A percentile compares a stretch with the other conserved stretches of the same genome.
Evolutionary conservation across 2,888 invertebrate species (phyloP).

Genomic region (Eupeodes luniger): DNA sequence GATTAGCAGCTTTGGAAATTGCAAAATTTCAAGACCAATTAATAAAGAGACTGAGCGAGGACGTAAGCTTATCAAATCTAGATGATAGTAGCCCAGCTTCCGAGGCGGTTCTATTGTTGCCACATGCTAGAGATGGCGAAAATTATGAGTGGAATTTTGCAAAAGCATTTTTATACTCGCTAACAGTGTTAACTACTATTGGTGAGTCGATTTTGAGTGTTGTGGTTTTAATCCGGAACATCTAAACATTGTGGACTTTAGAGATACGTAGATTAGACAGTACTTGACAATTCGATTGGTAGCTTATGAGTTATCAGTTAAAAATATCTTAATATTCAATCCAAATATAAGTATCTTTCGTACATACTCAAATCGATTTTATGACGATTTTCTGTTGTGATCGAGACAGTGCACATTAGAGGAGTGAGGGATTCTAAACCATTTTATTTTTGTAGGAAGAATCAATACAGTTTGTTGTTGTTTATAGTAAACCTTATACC

Average conservation of each 20-base stretch:
- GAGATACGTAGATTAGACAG: too few species aligned
- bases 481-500: too few species aligned
- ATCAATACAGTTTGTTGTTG: too few species aligned
- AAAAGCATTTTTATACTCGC: slow-evolving; percentile 96
- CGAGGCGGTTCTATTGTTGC: slow-evolving; percentile 83
- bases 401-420: too few species aligned
- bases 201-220: slow-evolving; percentile 86
- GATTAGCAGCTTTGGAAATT: slow-evolving; percentile 84
- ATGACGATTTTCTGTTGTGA: too few species aligned
- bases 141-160: slow-evolving; percentile 95
- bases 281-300: too few species aligned
- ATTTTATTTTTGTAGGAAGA: too few species aligned
- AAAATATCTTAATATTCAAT: too few species aligned
- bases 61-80: slow-evolving; percentile 87
- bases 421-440: too few species aligned
- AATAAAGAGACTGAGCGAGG: slow-evolving; percentile 91
- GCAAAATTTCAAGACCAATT: slow-evolving; percentile 92
- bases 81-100: slow-evolving; percentile 82
- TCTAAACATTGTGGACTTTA: not conserved
- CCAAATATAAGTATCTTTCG: too few species aligned
- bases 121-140: slow-evolving; percentile 81
- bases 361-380: too few species aligned
- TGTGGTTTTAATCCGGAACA: too few species aligned
- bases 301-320: slow-evolving; percentile 25
- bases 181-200: slow-evolving; percentile 96